Base-by-base conservation (phyloP, 2,797 vertebrate genomes). In the Sebastes iracundus region DNA sequence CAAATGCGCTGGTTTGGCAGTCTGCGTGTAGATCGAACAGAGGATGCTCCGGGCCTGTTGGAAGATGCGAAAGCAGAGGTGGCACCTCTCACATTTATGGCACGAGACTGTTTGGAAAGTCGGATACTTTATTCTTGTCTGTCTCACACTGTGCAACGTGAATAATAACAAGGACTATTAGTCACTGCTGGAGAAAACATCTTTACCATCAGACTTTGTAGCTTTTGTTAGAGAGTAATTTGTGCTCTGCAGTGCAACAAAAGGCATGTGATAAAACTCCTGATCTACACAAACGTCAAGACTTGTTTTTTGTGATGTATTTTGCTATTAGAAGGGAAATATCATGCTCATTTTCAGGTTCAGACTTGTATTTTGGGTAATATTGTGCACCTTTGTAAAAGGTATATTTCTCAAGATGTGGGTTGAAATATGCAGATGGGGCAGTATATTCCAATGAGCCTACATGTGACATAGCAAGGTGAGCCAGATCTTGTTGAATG, bases 1-100 rank as follows among this genome's bases (percentile, higher is more conserved):
- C 49, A 81, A 53, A 83, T 74, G 46, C 62, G 68, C 53, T 64
- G 32, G 28, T 88, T 84, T 90, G 82, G 71, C 63, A 67, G 55
- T 30, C 38, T 66, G 33, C 1, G n/a, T 27, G 18, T 7, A 11
- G 35, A 76, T 52, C 5, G 61, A 73, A 52, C 32, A 25, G 46
- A 69, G 18, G 68, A 86, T 18, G 61, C 65, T 70, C 2, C 0
- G 11, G 23, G 81, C 38, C 12, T 70, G 69, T 72, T 75, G 72
- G 81, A 77, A 55, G 61, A 81, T 67, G 76, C 16, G 46, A 52
- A 65, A 81, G 72, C 72, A 80, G 75, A 81, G 68, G 63, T 80
- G 59, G 72, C 79, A 75, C 56, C 27, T 42, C 42, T 76, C 56
- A 67, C 60, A 68, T 70, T 82, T 32, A 38, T 61, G 72, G 70